phyloP scores from a whole-genome alignment of 2,113 vertebrate species.

The Bos taurus region DNA sequence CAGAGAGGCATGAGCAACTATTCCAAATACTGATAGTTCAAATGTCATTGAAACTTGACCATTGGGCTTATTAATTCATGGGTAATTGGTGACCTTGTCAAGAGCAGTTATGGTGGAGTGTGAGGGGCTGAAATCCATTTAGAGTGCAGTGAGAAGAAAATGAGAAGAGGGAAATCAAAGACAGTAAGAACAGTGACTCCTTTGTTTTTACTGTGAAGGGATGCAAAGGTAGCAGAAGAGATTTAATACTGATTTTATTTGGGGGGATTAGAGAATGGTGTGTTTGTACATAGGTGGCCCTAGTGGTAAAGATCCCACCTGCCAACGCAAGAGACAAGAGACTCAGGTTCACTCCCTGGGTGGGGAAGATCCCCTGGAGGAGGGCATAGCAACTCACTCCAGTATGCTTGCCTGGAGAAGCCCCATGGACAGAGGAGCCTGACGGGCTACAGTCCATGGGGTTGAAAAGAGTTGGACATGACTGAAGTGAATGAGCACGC shows the following conservation, averaged over 20 bases:
- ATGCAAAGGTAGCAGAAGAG: neutral
- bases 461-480: neutral
- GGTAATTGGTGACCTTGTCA: neutral
- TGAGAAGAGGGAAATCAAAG: neutral
- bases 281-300: neutral
- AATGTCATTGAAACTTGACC: neutral
- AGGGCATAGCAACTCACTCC: neutral
- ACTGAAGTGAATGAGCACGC: fast-evolving
- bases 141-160: neutral
- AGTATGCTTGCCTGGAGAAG: neutral
- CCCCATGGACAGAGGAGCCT: neutral
- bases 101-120: neutral
- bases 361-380: neutral
- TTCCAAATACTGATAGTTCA: neutral
- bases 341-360: neutral
- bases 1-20: neutral
- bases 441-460: neutral
- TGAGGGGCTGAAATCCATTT: neutral
- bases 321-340: neutral
- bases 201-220: neutral
- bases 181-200: neutral
- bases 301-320: neutral
- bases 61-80: neutral
- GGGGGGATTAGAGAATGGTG: neutral
- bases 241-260: neutral